Conservation (phyloP, 2,113 vertebrate species). For the Setophaga coronata region DNA sequence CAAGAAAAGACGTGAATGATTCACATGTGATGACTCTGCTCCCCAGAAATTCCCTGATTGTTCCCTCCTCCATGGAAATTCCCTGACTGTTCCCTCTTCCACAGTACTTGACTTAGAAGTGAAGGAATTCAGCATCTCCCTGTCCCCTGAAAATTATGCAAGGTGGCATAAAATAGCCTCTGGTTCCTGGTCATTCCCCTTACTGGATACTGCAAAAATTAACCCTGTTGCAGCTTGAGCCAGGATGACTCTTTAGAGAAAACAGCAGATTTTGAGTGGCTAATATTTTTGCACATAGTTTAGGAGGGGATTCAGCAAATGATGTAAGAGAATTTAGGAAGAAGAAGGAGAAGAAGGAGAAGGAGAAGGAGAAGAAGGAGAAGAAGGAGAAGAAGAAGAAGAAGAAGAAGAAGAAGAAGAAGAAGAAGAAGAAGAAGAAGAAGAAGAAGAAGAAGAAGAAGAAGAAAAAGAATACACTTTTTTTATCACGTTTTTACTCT, state of each 20-base stretch:
- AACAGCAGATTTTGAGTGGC: background rate
- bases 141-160: background rate
- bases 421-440: background rate
- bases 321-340: background rate
- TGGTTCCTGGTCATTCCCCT: background rate
- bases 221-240: background rate
- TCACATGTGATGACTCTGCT: background rate
- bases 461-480: background rate
- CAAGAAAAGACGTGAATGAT: background rate
- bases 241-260: rapidly evolving
- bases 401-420: no score
- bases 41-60: background rate
- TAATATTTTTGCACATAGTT: background rate
- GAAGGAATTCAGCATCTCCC: background rate
- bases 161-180: background rate
- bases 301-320: background rate
- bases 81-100: background rate
- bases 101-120: rapidly evolving
- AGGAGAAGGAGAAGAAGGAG: no score
- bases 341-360: no score
- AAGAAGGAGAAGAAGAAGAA: no score
- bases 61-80: background rate
- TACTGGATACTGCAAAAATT: background rate
- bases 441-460: no score
- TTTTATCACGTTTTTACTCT: background rate